A percentile compares a stretch with the other conserved stretches of the same genome.
Conservation (phyloP, 2,797 vertebrate genomes). For the Coracias cyanogaster region DNA sequence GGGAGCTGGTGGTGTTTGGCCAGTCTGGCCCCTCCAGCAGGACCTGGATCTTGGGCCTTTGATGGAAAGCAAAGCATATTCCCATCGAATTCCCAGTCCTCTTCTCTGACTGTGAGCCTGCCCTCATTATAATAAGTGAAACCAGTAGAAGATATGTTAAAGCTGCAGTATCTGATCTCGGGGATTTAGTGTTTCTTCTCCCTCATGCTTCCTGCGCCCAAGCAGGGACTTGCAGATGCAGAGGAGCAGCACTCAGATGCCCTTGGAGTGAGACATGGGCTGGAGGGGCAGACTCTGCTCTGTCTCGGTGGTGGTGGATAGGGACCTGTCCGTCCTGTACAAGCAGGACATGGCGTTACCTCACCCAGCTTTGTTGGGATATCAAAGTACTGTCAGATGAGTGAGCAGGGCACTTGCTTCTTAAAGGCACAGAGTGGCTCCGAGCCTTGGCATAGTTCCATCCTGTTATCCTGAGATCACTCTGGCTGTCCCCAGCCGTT, state of each 20-base stretch:
- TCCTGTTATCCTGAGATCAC: not conserved
- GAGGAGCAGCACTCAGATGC: not conserved
- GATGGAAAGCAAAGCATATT: not conserved
- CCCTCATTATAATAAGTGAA: not conserved
- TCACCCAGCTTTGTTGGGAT: accelerated
- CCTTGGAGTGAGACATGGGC: not conserved
- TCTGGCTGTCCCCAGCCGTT: not conserved
- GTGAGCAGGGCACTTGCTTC: not conserved
- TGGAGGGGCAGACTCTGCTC: not conserved
- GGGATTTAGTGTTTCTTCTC: not conserved
- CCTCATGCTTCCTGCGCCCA: accelerated
- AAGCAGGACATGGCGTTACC: not conserved
- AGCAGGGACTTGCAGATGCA: not conserved
- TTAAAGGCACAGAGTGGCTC: not conserved
- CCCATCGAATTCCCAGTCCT: not conserved
- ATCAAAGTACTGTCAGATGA: not conserved
- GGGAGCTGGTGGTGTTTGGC: not conserved
- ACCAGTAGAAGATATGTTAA: not conserved
- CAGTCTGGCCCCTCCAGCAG: not conserved
- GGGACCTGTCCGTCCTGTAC: not conserved
- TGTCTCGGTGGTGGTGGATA: accelerated
- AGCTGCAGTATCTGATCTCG: not conserved
- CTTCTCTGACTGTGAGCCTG: not conserved
- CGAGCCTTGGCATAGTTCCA: not conserved
- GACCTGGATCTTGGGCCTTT: accelerated